Percentiles rank a stretch among this genome's conserved stretches.
phyloP scores from a whole-genome alignment of 2,888 invertebrate genomes.

The Eilema sororculum region DNA sequence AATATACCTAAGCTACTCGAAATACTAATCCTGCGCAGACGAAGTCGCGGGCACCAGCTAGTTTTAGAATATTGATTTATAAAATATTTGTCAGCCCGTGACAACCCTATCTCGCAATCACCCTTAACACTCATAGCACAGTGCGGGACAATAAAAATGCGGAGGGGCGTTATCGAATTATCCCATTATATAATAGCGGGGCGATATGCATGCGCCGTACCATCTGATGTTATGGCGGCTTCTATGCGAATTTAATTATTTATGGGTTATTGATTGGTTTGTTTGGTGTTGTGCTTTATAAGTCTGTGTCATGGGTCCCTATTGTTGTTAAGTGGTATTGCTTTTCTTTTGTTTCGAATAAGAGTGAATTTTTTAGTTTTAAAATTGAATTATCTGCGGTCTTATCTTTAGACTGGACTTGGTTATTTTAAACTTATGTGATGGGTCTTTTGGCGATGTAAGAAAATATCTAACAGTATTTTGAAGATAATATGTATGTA shows the following conservation, averaged over 20 bases:
- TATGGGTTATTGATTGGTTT: conserved; percentile 57
- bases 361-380: neutral
- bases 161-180: conserved; percentile 78
- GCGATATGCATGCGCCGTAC: conserved; percentile 62
- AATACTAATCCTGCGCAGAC: too few species aligned
- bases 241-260: conserved; percentile 69
- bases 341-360: neutral
- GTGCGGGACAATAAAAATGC: conserved; percentile 69
- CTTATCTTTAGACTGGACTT: neutral
- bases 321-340: neutral
- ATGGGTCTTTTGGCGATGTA: neutral
- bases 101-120: conserved; percentile 61
- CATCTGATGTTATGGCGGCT: conserved; percentile 71
- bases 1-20: too few species aligned
- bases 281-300: conserved; percentile 19
- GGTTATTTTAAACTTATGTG: neutral
- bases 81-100: conserved; percentile 1
- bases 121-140: conserved; percentile 53
- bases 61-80: neutral
- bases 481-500: neutral
- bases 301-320: conserved; percentile 12
- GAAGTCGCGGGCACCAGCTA: too few species aligned
- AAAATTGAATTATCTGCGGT: neutral
- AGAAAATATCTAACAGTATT: neutral
- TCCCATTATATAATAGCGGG: conserved; percentile 73